A percentile compares a stretch with the other conserved stretches of the same genome.
These are phyloP conservation scores for Saguinus midas DNA, from an alignment of 2,113 vertebrate species.

Conservation along the genomic window DNA sequence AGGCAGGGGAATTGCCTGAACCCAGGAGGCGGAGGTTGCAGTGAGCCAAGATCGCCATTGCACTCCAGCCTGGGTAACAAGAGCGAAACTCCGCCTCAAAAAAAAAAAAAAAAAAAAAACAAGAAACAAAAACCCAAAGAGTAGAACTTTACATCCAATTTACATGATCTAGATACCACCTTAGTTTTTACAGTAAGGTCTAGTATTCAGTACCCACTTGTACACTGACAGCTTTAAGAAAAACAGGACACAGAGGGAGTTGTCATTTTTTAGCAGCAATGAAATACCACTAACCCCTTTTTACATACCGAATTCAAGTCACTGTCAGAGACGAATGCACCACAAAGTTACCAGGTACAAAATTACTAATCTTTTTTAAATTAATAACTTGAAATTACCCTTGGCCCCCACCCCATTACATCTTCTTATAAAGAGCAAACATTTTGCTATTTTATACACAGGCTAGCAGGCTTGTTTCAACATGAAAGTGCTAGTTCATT, in stretches of 20 bases:
- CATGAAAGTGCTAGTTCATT: conserved; percentile 99
- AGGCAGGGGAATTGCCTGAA: no score
- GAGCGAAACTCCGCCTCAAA: no score
- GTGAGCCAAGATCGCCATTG: no score
- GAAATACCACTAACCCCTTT: conserved; percentile 88
- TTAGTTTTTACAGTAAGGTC: conserved; percentile 90
- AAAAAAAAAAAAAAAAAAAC: no score
- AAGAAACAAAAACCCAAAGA: no score
- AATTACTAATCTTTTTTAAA: conserved; percentile 88
- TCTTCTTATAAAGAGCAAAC: conserved; percentile 96
- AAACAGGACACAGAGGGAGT: conserved; percentile 84
- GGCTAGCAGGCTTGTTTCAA: conserved; percentile 99
- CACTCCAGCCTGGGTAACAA: no score
- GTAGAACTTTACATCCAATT: no score
- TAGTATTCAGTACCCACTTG: conserved; percentile 87
- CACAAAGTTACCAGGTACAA: conserved; percentile 90
- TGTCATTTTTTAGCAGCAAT: conserved; percentile 83
- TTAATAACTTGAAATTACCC: conserved; percentile 87
- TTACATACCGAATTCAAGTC: conserved; percentile 91
- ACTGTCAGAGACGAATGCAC: conserved; percentile 91
- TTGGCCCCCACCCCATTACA: conserved; percentile 84
- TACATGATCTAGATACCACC: background rate
- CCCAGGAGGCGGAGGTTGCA: no score
- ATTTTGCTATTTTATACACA: conserved; percentile 98
- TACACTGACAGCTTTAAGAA: conserved; percentile 91